These are phyloP conservation scores for Arge pagana DNA, from an alignment of 2,888 invertebrate species.

Conservation along the genomic window DNA sequence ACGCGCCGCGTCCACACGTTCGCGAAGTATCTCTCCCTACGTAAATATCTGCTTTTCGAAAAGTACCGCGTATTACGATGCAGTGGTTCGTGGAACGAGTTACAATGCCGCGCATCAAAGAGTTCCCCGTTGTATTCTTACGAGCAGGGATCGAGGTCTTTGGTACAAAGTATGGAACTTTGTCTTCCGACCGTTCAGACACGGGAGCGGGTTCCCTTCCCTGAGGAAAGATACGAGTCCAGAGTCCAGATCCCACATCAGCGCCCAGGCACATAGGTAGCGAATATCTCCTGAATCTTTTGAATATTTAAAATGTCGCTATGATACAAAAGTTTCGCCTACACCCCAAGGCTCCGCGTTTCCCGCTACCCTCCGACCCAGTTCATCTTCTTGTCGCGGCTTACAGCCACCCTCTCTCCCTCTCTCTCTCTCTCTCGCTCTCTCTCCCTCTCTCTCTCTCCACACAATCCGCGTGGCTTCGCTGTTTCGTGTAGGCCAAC, in stretches of 20 bases:
- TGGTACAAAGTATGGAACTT: slow-evolving; percentile 17
- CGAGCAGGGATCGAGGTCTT: slow-evolving; percentile 8
- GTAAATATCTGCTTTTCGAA: too few species aligned
- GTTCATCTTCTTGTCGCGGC: slow-evolving; percentile 1
- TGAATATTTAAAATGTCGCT: slow-evolving; percentile 22
- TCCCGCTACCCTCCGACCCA: too few species aligned
- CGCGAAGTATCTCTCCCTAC: too few species aligned
- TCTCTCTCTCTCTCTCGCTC: neutral
- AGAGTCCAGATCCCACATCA: slow-evolving; percentile 18
- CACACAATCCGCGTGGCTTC: too few species aligned
- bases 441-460: neutral
- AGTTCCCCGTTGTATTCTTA: too few species aligned
- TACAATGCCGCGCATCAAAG: too few species aligned
- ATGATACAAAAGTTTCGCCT: slow-evolving; percentile 19
- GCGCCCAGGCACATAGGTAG: slow-evolving; percentile 14
- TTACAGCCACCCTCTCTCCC: neutral
- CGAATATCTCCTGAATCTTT: slow-evolving; percentile 5
- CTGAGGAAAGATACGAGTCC: slow-evolving; percentile 16
- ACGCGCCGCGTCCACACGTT: too few species aligned
- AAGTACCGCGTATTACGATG: too few species aligned
- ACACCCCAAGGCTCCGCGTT: too few species aligned
- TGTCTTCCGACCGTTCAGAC: slow-evolving; percentile 13
- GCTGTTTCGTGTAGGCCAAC: too few species aligned
- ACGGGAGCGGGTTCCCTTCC: slow-evolving; percentile 1
- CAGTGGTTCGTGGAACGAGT: too few species aligned